These are phyloP conservation scores for Pyrocoelia pectoralis DNA, from an alignment of 2,888 invertebrate species.

Conservation along the genomic window DNA sequence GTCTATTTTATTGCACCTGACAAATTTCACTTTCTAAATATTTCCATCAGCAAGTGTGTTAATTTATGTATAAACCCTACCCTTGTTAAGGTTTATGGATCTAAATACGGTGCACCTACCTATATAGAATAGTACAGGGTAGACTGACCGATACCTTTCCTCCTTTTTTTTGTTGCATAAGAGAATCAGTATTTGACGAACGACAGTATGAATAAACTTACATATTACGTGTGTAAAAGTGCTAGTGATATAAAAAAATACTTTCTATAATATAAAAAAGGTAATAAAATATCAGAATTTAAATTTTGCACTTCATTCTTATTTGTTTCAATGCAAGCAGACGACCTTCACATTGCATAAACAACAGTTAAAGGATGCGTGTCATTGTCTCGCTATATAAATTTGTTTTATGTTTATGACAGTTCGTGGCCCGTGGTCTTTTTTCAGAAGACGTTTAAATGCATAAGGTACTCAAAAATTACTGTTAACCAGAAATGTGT, in stretches of 20 bases:
- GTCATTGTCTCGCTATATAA: slow-evolving; percentile 57
- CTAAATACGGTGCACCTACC: slow-evolving; percentile 6
- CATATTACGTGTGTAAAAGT: slow-evolving; percentile 7
- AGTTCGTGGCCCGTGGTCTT: slow-evolving; percentile 56
- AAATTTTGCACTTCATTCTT: slow-evolving; percentile 12
- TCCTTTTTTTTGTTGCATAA: slow-evolving; percentile 1
- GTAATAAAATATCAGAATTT: neutral
- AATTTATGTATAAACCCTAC: slow-evolving; percentile 35
- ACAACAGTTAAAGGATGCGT: slow-evolving; percentile 55
- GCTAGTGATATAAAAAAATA: slow-evolving; percentile 15
- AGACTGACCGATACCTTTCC: slow-evolving; percentile 17
- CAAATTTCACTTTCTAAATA: slow-evolving; percentile 51
- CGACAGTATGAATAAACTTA: neutral
- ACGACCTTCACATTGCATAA: slow-evolving; percentile 56
- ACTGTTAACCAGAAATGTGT: no score
- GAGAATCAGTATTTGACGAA: neutral
- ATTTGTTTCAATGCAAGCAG: slow-evolving; percentile 58
- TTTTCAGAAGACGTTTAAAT: slow-evolving; percentile 30
- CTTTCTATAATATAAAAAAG: slow-evolving; percentile 6
- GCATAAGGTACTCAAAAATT: no score
- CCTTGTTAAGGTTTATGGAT: slow-evolving; percentile 24
- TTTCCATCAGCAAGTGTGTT: slow-evolving; percentile 22
- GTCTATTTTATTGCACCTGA: slow-evolving; percentile 52
- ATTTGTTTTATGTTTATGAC: slow-evolving; percentile 58
- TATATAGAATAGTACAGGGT: slow-evolving; percentile 11